phyloP scores from a whole-genome alignment of 2,888 invertebrate genomes.

The Kryphioiulus occultus region DNA sequence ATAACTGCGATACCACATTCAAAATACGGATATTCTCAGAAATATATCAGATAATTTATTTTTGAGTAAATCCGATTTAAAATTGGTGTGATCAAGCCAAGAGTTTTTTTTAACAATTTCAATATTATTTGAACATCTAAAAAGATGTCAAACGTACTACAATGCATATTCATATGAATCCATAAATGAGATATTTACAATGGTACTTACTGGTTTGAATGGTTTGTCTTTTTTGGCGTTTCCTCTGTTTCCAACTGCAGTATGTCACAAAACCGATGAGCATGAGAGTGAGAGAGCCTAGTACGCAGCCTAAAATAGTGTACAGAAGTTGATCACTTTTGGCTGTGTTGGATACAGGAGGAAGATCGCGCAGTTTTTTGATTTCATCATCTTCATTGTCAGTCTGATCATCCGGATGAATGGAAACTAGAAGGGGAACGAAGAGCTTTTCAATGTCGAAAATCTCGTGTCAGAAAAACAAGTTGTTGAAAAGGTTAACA shows the following conservation, averaged over 20 bases:
- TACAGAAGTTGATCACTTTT: slow-evolving; percentile 62
- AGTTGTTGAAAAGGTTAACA: neutral
- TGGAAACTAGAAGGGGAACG: slow-evolving; percentile 34
- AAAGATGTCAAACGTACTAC: no score
- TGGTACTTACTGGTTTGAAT: slow-evolving; percentile 39
- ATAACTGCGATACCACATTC: no score
- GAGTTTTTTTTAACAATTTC: no score
- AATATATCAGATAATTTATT: no score
- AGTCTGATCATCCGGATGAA: neutral
- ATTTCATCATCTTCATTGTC: slow-evolving; percentile 33
- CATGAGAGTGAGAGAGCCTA: slow-evolving; percentile 66
- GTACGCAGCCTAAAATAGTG: slow-evolving; percentile 68
- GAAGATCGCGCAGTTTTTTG: neutral
- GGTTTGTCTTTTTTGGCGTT: slow-evolving; percentile 21
- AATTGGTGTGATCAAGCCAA: no score
- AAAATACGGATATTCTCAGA: no score
- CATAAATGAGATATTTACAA: no score
- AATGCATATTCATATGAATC: no score
- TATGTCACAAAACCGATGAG: slow-evolving; percentile 73
- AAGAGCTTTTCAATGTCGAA: neutral
- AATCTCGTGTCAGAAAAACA: neutral
- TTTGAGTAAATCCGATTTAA: no score
- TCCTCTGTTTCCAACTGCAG: slow-evolving; percentile 50
- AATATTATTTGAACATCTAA: no score
- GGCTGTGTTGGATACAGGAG: slow-evolving; percentile 47